phyloP scores from a whole-genome alignment of 2,888 invertebrate species.

The Eurytoma californica region DNA sequence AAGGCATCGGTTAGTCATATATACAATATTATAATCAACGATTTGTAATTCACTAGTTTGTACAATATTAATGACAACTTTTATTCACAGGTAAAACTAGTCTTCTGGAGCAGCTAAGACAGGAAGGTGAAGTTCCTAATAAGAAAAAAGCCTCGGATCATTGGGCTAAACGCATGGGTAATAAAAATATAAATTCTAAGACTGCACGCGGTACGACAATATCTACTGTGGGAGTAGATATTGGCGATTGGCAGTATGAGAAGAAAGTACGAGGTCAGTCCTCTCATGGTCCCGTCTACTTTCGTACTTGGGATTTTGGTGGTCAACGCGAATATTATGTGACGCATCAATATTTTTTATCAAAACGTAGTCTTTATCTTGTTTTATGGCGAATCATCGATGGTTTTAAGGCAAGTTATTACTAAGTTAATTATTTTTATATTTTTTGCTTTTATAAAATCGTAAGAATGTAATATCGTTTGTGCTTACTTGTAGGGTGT shows the following conservation, averaged over 20 bases:
- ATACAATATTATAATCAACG: neutral
- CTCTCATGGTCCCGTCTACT: conserved; percentile 88
- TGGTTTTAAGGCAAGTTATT: conserved; percentile 78
- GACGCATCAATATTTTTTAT: conserved; percentile 98
- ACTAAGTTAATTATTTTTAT: neutral
- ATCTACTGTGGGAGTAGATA: conserved; percentile 98
- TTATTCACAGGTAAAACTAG: conserved; percentile 84
- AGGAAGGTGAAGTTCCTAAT: conserved; percentile 87
- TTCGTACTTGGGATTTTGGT: conserved; percentile 99
- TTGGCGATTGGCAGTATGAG: conserved; percentile 95
- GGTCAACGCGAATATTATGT: conserved; percentile 99
- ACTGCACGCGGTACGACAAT: conserved; percentile 87
- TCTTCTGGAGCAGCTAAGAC: conserved; percentile 89
- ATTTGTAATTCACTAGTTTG: neutral
- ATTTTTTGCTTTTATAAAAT: too few species aligned
- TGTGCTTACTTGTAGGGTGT: conserved; percentile 79
- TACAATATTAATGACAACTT: neutral
- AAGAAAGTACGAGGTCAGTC: conserved; percentile 86
- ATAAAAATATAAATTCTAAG: conserved; percentile 86
- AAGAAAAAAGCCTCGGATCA: conserved; percentile 85
- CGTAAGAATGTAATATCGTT: neutral
- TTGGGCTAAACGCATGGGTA: conserved; percentile 97
- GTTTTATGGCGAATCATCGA: conserved; percentile 97
- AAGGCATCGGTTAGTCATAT: conserved; percentile 79
- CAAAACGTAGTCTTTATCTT: conserved; percentile 94